Base-by-base conservation (phyloP, 2,797 vertebrate genomes). In the Phataginus tetradactyla region DNA sequence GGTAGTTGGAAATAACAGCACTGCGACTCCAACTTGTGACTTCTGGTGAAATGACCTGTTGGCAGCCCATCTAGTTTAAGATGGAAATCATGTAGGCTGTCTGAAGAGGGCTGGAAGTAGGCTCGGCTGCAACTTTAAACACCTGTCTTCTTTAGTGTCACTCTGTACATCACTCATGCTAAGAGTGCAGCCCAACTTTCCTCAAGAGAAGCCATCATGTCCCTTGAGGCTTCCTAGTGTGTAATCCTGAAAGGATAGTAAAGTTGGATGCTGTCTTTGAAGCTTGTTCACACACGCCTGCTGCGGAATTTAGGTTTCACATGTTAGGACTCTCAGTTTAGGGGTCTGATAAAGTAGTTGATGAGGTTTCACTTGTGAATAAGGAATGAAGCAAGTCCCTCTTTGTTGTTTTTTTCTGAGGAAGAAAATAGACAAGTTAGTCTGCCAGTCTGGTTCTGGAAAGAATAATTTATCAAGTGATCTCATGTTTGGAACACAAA, bases 381-480 rank as follows among this genome's bases (percentile, higher is more conserved):
- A 92, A 96, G 90, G 39, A 83, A 71, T 84, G 74, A 86, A 81
- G 51, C 49, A 79, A 77, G 10, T 51, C 2, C 0, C 55, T 29
- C 91, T 96, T 93, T 53, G 32, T 71, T 78, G 3, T 78, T 34
- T 95, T 91, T 92, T 91, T 79, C 45, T 81, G 59, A 92, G 51
- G 37, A 34, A 96, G 42, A 91, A 93, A 91, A 88, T 7, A 75
- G 27, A 71, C 1, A 1, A 20, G 63, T 57, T 81, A 15, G 32
- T 20, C 23, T 81, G 34, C 86, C 51, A 49, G 25, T 80, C 32
- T 59, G 72, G 85, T 23, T 74, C 55, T 72, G n/a, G 71, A 86
- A 89, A 96, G 75, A 95, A 77, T 85, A 95, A 71, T 85, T 74
- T 93, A 94, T 90, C 77, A 84, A 72, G 42, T 96, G 66, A 96